phyloP scores from a whole-genome alignment of 2,888 invertebrate genomes.

The Stomorhina lunata region DNA sequence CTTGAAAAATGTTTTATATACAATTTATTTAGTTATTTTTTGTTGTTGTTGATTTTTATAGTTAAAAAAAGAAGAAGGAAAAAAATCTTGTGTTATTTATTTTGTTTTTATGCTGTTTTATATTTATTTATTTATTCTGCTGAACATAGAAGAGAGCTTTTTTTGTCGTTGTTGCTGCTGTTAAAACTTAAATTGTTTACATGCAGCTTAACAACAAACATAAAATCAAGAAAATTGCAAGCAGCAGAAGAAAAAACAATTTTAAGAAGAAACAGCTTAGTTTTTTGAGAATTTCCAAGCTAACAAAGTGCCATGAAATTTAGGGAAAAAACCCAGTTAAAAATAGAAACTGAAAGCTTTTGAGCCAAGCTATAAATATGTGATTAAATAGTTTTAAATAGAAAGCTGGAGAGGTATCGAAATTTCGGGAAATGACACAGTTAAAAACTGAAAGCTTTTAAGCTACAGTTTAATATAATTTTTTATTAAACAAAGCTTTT shows the following conservation, averaged over 20 bases:
- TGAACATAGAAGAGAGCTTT: conserved; percentile 13
- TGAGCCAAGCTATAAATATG: too few species aligned
- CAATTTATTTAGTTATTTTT: neutral
- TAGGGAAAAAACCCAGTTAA: conserved; percentile 5
- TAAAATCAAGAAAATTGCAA: conserved; percentile 49
- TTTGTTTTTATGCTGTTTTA: conserved; percentile 28
- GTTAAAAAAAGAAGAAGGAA: too few species aligned
- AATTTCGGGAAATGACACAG: too few species aligned
- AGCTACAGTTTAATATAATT: too few species aligned
- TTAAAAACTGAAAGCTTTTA: too few species aligned
- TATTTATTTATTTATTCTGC: conserved; percentile 45
- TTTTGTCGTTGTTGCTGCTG: neutral
- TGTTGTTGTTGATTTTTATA: too few species aligned
- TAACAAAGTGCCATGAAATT: conserved; percentile 40
- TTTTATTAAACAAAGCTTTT: too few species aligned
- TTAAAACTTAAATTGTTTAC: conserved; percentile 61
- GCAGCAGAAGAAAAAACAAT: conserved; percentile 11
- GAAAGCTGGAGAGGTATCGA: too few species aligned
- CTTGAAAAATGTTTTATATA: conserved; percentile 63
- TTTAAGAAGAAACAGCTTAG: conserved; percentile 17
- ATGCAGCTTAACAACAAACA: conserved; percentile 60
- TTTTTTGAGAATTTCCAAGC: neutral
- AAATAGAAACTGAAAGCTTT: too few species aligned
- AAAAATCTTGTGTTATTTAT: conserved; percentile 43
- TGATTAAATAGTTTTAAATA: too few species aligned